A percentile compares a stretch with the other conserved stretches of the same genome.
Evolutionary conservation across 1,140 invertebrate species (phyloP).

Genomic region (Euglossa dilemma): DNA sequence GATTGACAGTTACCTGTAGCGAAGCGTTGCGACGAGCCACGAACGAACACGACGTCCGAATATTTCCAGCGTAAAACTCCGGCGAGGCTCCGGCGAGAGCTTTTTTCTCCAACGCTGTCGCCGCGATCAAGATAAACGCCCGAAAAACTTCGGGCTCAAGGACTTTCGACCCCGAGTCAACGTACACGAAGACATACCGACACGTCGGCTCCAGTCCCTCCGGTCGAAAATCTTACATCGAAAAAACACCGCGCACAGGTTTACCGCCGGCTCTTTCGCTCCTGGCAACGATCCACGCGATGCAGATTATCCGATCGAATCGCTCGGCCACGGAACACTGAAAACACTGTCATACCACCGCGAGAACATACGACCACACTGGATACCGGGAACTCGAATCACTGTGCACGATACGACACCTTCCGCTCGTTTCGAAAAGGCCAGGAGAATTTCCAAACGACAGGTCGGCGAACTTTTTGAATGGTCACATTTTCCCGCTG

Average conservation of each 20-base stretch:
- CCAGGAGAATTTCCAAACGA: not conserved
- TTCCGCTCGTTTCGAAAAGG: not conserved
- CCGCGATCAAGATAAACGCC: constrained; percentile 61
- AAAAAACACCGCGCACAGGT: not conserved
- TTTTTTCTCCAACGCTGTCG: constrained; percentile 27
- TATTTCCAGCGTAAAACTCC: constrained; percentile 7
- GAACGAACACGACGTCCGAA: constrained; percentile 17
- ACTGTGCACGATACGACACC: not conserved
- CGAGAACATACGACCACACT: constrained; percentile 13
- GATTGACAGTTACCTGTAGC: constrained; percentile 18
- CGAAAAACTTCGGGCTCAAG: constrained; percentile 53
- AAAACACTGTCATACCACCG: constrained; percentile 17
- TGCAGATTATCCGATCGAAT: not conserved
- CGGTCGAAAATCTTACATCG: constrained; percentile 34
- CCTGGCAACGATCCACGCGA: not conserved
- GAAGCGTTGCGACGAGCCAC: not conserved
- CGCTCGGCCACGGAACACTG: constrained; percentile 1
- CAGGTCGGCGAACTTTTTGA: constrained; percentile 30
- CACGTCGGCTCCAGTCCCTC: constrained; percentile 39
- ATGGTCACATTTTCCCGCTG: constrained; percentile 64
- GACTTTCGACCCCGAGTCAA: constrained; percentile 40
- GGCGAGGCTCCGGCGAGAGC: not conserved
- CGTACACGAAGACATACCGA: constrained; percentile 50
- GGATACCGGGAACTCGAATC: not conserved
- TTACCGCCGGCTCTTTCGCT: not conserved